Evolutionary conservation across 1,140 invertebrate genomes (phyloP).

Genomic region (Hylaeus volcanicus): DNA sequence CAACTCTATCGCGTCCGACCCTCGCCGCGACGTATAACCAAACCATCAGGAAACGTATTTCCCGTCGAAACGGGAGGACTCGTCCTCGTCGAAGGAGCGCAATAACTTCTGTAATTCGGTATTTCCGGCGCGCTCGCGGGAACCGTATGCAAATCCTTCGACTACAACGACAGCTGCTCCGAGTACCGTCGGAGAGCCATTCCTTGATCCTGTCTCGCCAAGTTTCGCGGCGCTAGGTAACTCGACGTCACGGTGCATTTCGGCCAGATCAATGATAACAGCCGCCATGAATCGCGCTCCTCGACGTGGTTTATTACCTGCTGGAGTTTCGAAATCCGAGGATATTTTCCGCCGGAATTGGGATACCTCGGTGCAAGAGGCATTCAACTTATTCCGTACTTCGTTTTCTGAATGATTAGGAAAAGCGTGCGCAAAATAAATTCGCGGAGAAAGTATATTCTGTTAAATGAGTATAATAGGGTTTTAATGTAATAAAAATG

Average conservation of each 20-base stretch:
- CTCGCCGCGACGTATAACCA: background rate
- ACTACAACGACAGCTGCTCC: slow-evolving; percentile 5
- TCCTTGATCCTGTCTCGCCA: slow-evolving; percentile 19
- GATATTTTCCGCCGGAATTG: background rate
- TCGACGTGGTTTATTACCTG: slow-evolving; percentile 15
- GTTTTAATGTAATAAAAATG: too few relatives aligned
- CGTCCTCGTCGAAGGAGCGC: background rate
- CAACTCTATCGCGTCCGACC: background rate
- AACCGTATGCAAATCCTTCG: slow-evolving; percentile 8
- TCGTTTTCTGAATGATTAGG: background rate
- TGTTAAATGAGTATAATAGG: too few relatives aligned
- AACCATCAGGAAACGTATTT: background rate
- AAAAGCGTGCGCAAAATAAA: too few relatives aligned
- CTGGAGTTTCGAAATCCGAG: background rate
- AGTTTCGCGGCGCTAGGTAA: slow-evolving; percentile 3
- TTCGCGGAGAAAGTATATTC: too few relatives aligned
- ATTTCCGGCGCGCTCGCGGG: background rate
- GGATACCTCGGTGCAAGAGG: background rate
- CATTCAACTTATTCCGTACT: background rate
- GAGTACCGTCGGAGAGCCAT: background rate
- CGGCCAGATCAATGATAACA: slow-evolving; percentile 34
- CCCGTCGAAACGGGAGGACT: background rate
- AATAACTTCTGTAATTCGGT: slow-evolving; percentile 30
- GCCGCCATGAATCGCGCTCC: slow-evolving; percentile 5
- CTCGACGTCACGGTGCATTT: slow-evolving; percentile 18